Percentiles rank a stretch among this genome's conserved stretches.
phyloP scores from a whole-genome alignment of 2,888 invertebrate species.

The Eurois occulta region DNA sequence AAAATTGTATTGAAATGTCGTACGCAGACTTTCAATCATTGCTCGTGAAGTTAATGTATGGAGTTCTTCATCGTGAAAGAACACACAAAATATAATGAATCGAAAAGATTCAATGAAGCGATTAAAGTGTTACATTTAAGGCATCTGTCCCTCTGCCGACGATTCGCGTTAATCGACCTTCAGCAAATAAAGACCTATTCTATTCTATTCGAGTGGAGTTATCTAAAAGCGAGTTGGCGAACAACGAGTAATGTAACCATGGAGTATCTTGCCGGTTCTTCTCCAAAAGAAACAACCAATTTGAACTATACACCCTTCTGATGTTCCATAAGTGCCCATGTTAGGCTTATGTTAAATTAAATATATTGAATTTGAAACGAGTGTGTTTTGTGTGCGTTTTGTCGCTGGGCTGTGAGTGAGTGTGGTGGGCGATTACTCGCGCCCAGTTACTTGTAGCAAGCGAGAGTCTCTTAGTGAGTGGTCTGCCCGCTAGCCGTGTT shows the following conservation, averaged over 20 bases:
- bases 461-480: too few species aligned
- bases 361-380: too few species aligned
- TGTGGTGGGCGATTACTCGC: not conserved
- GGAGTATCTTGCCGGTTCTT: too few species aligned
- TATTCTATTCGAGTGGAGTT: not conserved
- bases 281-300: too few species aligned
- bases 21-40: not conserved
- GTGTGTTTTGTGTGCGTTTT: not conserved
- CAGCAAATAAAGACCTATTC: too few species aligned
- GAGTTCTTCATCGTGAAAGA: not conserved
- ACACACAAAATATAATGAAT: constrained; percentile 11
- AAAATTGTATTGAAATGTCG: not conserved
- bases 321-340: too few species aligned
- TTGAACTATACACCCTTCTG: too few species aligned
- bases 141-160: not conserved
- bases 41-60: not conserved
- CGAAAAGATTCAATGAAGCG: not conserved
- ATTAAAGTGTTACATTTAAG: not conserved
- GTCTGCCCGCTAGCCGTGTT: too few species aligned
- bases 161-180: not conserved
- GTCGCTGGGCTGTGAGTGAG: not conserved
- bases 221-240: not conserved
- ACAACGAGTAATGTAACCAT: not conserved
- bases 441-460: not conserved
- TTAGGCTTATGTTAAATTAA: too few species aligned